Evolutionary conservation across 2,797 vertebrate genomes (phyloP).

Genomic region (Oreonectes daqikongensis): DNA sequence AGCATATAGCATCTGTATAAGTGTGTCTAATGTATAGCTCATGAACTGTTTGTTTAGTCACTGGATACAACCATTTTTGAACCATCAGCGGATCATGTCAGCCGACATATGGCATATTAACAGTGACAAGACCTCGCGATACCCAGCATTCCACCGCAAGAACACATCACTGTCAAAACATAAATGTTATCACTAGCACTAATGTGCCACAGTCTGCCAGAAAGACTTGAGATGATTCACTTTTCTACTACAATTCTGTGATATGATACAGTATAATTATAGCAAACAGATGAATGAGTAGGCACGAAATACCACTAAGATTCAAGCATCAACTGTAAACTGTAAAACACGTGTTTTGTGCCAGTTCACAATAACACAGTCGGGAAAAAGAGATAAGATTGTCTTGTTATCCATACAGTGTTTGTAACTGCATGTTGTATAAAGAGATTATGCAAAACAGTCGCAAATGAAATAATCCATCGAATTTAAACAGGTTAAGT

Average conservation of each 20-base stretch:
- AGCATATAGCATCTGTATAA: too few relatives aligned
- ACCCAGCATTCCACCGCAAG: neutral
- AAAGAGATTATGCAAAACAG: slow-evolving; percentile 4
- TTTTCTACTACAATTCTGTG: neutral
- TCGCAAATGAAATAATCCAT: neutral
- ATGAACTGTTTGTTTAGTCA: neutral
- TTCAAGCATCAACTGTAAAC: neutral
- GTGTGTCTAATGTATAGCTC: neutral
- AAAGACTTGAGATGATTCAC: neutral
- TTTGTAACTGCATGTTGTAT: neutral
- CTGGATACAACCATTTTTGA: neutral
- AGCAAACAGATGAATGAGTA: neutral
- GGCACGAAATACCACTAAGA: neutral
- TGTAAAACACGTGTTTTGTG: neutral
- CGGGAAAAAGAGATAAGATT: neutral
- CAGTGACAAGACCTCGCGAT: neutral
- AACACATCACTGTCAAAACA: neutral
- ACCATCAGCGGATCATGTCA: neutral
- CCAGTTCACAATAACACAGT: neutral
- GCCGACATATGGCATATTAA: neutral
- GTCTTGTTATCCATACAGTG: neutral
- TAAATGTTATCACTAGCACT: neutral
- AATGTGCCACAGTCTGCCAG: neutral
- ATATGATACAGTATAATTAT: slow-evolving; percentile 5
- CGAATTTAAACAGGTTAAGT: neutral